Base-by-base conservation (phyloP, 2,888 invertebrate genomes). In the Rhodophaea formosa region DNA sequence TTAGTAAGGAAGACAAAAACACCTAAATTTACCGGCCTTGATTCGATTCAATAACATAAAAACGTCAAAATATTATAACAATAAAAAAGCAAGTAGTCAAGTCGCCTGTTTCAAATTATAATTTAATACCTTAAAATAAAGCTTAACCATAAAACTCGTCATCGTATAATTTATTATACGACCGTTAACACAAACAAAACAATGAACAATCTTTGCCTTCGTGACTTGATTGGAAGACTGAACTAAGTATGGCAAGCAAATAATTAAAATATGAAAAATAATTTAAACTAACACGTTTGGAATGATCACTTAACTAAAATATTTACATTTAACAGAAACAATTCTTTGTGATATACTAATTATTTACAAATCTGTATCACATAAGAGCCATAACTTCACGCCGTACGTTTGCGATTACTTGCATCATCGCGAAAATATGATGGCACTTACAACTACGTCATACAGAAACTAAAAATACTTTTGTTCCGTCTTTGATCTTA, bases 311-410 rank as follows among this genome's bases (percentile, higher is more conserved):
- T 82, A 80, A 79, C 70, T 63, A 76, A 79, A 76, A 71, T 88
- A 89, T 90, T 86, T 89, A 89, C 88, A 79, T 74, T 80, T 83
- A 89, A 88, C 87, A 87, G 82, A 84, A 86, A 87, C 82, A 86
- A 82, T 75, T 77, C 70, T 74, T 72, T 69, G 72, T 65, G 67
- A 63, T 69, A 71, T 57, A 45, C 57, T 55, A 56, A 62, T 59
- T 66, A 65, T 66, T 65, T 64, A 66, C 66, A 67, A 55, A 30
- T 61, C 60, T 57, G 57, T 57, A 55, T 55, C 59, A 66, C 69
- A 71, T 71, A 74, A 67, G 68, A 14, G 42, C 42, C 56, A 56
- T 56, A 30, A 49, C 46, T 14, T 39, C 35, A 15, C 35, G 35
- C 39, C 23, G 39, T 16, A 55, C 12, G n/a, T n/a, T 8, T 42